A percentile compares a stretch with the other conserved stretches of the same genome.
Conservation (phyloP, 2,113 vertebrate genomes). For the Gymnobelideus leadbeateri region DNA sequence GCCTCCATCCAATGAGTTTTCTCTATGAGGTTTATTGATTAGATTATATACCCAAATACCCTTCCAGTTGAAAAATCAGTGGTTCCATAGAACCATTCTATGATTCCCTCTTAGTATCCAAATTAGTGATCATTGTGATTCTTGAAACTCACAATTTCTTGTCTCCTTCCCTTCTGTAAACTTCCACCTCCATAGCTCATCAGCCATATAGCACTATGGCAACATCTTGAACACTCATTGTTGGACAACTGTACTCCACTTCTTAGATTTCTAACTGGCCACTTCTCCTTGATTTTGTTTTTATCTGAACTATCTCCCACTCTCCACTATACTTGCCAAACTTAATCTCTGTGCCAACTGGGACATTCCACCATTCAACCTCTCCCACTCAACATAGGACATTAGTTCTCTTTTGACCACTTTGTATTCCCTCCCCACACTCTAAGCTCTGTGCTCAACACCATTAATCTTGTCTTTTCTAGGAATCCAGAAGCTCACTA, state of each 20-base stretch:
- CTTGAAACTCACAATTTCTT: not conserved
- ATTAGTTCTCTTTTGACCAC: too few relatives aligned
- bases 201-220: fast-evolving
- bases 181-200: not conserved
- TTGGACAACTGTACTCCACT: not conserved
- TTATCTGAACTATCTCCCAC: not conserved
- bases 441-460: not conserved
- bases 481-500: not conserved
- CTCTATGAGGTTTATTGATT: not conserved
- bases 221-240: not conserved
- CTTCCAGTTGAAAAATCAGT: not conserved
- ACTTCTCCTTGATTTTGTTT: not conserved
- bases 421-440: not conserved
- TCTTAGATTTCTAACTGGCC: not conserved
- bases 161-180: not conserved
- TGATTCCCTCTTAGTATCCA: not conserved
- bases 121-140: not conserved
- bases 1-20: not conserved
- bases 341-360: not conserved
- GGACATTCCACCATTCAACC: not conserved
- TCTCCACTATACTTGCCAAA: not conserved
- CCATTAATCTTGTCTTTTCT: not conserved
- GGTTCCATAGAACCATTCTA: not conserved
- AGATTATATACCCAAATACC: not conserved
- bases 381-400: not conserved